Conservation (phyloP, 2,797 vertebrate species). For the Phalloptychus januarius region DNA sequence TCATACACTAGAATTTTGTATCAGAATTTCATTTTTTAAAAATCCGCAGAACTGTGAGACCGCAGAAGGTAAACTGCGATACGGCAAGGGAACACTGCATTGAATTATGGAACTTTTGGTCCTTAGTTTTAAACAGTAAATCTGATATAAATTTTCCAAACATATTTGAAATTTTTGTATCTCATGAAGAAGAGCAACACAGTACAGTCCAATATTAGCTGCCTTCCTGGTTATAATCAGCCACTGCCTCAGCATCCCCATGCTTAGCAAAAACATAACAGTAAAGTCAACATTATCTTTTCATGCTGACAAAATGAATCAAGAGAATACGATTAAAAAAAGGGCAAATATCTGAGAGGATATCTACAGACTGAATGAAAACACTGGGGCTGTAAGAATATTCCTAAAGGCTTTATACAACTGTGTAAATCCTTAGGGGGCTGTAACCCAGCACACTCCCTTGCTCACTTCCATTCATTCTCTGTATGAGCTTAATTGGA, state of each 20-base stretch:
- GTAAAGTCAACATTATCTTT: conserved; percentile 73
- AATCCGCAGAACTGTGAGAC: too few relatives aligned
- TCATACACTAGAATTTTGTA: too few relatives aligned
- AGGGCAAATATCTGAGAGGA: conserved; percentile 56
- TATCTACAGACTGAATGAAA: conserved; percentile 54
- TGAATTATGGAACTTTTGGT: not conserved
- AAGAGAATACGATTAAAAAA: conserved; percentile 45
- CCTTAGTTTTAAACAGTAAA: not conserved
- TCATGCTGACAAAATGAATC: conserved; percentile 57
- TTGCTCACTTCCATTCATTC: conserved; percentile 52
- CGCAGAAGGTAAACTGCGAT: too few relatives aligned
- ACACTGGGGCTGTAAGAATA: conserved; percentile 37
- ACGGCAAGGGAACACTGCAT: too few relatives aligned
- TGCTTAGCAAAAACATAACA: conserved; percentile 69
- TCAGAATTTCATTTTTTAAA: too few relatives aligned
- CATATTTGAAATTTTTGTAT: conserved; percentile 11
- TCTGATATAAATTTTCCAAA: not conserved
- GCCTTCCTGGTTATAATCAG: conserved; percentile 47
- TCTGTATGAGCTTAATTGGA: conserved; percentile 65
- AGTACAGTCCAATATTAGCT: conserved; percentile 59
- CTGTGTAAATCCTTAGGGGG: conserved; percentile 43
- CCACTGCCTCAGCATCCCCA: conserved; percentile 61
- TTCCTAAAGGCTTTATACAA: conserved; percentile 47
- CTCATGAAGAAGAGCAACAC: conserved; percentile 28
- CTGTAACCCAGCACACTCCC: conserved; percentile 52